phyloP scores from a whole-genome alignment of 2,797 vertebrate species.

The Myotis daubentonii region DNA sequence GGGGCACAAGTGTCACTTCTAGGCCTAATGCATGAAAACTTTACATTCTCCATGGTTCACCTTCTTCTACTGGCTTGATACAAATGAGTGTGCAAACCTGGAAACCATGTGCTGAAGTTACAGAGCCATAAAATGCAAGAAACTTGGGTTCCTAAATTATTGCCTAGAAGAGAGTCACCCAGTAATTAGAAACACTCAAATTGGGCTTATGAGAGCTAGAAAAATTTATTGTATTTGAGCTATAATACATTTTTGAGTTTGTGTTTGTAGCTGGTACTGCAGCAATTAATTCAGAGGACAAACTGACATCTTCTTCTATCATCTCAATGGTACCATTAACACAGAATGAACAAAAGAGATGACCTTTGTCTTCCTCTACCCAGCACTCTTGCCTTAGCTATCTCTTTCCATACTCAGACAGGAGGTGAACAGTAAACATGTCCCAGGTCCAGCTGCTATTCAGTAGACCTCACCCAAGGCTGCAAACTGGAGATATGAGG shows the following conservation, averaged over 20 bases:
- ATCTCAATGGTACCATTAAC: background rate
- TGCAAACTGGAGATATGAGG: background rate
- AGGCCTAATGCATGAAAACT: background rate
- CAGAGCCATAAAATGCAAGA: background rate
- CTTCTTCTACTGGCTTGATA: background rate
- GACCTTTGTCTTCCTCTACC: background rate
- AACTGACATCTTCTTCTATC: background rate
- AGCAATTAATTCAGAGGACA: conserved; percentile 20
- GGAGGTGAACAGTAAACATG: background rate
- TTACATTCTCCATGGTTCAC: background rate
- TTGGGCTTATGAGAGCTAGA: background rate
- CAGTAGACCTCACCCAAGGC: background rate
- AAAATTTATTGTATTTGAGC: background rate
- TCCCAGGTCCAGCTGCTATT: background rate
- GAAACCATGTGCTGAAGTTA: background rate
- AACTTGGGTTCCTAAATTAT: background rate
- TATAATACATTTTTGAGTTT: background rate
- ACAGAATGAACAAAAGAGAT: background rate
- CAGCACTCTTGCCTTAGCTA: background rate
- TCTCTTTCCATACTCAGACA: background rate
- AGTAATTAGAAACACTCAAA: background rate
- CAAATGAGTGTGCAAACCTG: background rate
- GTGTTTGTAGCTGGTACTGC: background rate
- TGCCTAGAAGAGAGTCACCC: background rate
- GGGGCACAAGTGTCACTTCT: background rate